phyloP scores from a whole-genome alignment of 1,140 invertebrate genomes.

The Aplysia californica region DNA sequence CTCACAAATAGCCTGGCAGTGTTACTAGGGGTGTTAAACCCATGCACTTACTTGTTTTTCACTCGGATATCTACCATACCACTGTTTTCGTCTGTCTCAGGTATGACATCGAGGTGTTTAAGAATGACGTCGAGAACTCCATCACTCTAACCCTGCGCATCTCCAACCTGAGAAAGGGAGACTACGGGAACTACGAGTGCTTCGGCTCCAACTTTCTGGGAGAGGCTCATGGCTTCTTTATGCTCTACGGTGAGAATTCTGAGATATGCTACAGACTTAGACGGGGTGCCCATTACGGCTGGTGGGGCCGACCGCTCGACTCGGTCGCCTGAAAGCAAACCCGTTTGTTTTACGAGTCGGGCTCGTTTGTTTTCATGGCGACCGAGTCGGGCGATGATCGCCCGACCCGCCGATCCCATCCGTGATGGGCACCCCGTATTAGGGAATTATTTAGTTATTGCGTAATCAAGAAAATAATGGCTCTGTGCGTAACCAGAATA shows the following conservation, averaged over 20 bases:
- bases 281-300: too few relatives aligned
- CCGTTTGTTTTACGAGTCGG: too few relatives aligned
- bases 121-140: constrained; percentile 77
- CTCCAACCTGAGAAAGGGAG: constrained; percentile 78
- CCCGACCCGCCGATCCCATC: too few relatives aligned
- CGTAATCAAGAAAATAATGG: too few relatives aligned
- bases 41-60: background rate
- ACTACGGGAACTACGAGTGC: constrained; percentile 90
- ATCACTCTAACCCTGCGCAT: constrained; percentile 87
- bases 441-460: too few relatives aligned
- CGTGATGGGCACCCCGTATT: too few relatives aligned
- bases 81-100: constrained; percentile 7
- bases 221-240: constrained; percentile 83
- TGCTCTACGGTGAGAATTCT: constrained; percentile 82
- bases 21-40: background rate
- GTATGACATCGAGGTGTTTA: constrained; percentile 81
- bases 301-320: too few relatives aligned
- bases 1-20: too few relatives aligned
- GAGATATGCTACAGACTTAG: background rate
- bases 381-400: too few relatives aligned
- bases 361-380: too few relatives aligned
- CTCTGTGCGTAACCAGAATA: too few relatives aligned
- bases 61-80: background rate
- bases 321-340: too few relatives aligned
- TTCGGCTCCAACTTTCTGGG: constrained; percentile 91